Conservation (phyloP, 2,888 invertebrate species). For the Eupithecia centaureata region DNA sequence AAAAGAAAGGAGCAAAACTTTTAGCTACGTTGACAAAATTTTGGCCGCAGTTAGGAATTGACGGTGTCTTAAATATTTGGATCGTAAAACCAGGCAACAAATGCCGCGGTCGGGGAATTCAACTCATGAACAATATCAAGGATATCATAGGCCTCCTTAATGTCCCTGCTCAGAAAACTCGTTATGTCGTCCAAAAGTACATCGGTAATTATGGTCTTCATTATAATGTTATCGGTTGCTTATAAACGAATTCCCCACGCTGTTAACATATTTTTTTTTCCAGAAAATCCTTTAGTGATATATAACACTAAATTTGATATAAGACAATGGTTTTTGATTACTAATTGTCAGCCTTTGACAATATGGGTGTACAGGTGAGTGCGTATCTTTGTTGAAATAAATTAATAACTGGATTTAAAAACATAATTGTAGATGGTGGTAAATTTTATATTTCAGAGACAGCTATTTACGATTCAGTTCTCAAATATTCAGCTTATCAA, state of each 20-base stretch:
- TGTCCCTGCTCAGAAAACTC: slow-evolving; percentile 86
- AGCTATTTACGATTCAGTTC: slow-evolving; percentile 97
- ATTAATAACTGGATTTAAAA: background rate
- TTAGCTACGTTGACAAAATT: slow-evolving; percentile 87
- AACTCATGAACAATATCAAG: slow-evolving; percentile 92
- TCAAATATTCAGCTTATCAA: slow-evolving; percentile 92
- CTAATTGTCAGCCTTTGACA: slow-evolving; percentile 94
- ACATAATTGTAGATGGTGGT: background rate
- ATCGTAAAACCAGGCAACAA: slow-evolving; percentile 97
- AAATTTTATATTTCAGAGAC: slow-evolving; percentile 83
- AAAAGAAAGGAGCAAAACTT: slow-evolving; percentile 84
- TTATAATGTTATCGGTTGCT: background rate
- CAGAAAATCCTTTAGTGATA: slow-evolving; percentile 94
- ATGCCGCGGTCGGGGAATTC: slow-evolving; percentile 95
- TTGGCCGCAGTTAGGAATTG: slow-evolving; percentile 93
- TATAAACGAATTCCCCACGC: background rate
- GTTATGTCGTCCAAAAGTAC: slow-evolving; percentile 97
- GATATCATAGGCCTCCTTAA: slow-evolving; percentile 91
- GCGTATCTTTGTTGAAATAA: background rate
- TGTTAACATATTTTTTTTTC: slow-evolving; percentile 49
- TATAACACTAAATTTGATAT: slow-evolving; percentile 97
- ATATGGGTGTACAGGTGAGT: slow-evolving; percentile 95
- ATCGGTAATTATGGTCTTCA: slow-evolving; percentile 86
- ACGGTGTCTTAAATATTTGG: slow-evolving; percentile 96
- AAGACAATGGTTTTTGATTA: slow-evolving; percentile 97